A percentile compares a stretch with the other conserved stretches of the same genome.
Evolutionary conservation across 2,888 invertebrate species (phyloP).

Genomic region (Philereme transversata): DNA sequence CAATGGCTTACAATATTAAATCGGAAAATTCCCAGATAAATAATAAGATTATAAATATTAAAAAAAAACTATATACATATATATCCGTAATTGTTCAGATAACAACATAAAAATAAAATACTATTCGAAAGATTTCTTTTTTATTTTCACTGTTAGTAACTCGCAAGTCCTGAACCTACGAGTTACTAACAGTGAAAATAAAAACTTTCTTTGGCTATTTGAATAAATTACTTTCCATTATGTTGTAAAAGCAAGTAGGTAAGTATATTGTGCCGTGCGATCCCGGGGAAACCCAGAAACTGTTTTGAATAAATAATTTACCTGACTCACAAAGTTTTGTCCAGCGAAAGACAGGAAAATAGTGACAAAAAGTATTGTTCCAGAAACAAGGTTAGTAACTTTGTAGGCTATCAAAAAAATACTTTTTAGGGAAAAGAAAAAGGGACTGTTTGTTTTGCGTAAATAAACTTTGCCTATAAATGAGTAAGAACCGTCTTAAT

Average conservation of each 20-base stretch:
- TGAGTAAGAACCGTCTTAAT: conserved; percentile 11
- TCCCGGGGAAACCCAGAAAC: conserved; percentile 15
- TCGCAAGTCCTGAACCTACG: no score
- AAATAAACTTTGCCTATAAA: conserved; percentile 2
- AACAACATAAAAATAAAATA: no score
- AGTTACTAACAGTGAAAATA: no score
- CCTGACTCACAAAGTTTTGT: conserved; percentile 24
- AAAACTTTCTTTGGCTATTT: no score
- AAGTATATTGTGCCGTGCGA: neutral
- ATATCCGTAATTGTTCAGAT: no score
- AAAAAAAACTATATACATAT: no score
- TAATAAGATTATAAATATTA: no score
- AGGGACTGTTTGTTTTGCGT: conserved; percentile 27
- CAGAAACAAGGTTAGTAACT: conserved; percentile 22
- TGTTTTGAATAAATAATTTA: conserved; percentile 32
- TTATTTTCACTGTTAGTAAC: no score
- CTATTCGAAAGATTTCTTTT: neutral
- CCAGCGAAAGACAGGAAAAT: conserved; percentile 22
- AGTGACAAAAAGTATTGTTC: conserved; percentile 25
- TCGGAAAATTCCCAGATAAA: no score
- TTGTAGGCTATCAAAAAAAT: conserved; percentile 11
- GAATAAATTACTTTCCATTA: neutral
- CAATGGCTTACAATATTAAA: no score
- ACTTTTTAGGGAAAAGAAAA: conserved; percentile 21
- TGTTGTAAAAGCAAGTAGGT: neutral